These are phyloP conservation scores for Herpetotheres cachinnans DNA, from an alignment of 2,113 vertebrate genomes.

Conservation along the genomic window DNA sequence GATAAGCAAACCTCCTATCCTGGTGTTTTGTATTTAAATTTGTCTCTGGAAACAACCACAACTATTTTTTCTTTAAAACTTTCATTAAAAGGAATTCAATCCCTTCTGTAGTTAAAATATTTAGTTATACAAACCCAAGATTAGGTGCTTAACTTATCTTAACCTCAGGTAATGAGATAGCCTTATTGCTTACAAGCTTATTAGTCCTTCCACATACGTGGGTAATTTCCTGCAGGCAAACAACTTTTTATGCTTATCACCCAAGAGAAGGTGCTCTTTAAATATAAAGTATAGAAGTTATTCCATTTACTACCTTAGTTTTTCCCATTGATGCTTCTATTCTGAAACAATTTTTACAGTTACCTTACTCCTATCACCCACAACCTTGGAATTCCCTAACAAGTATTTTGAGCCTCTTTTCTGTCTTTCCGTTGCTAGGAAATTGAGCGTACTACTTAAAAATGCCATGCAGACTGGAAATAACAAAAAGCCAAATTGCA, in stretches of 20 bases:
- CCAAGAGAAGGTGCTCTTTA: background rate
- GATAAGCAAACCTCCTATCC: background rate
- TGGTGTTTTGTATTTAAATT: background rate
- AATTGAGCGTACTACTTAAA: fast-evolving
- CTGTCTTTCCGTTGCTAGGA: background rate
- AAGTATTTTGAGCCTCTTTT: background rate
- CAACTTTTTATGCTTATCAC: background rate
- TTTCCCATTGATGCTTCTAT: background rate
- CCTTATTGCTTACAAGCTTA: background rate
- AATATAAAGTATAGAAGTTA: background rate
- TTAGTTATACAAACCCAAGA: background rate
- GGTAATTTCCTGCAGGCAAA: background rate
- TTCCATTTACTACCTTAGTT: background rate
- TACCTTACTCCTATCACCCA: background rate
- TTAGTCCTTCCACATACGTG: background rate
- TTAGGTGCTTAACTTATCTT: background rate
- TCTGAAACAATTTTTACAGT: background rate
- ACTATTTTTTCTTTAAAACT: background rate
- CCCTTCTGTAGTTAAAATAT: background rate
- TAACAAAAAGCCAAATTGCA: background rate
- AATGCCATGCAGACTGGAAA: background rate
- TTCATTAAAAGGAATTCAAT: background rate
- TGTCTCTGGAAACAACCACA: background rate
- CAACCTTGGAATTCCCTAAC: background rate
- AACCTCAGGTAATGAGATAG: background rate